Evolutionary conservation across 2,888 invertebrate genomes (phyloP), one percentile per base, ranked within the genome.

Genomic region (Diaprepes abbreviatus): DNA sequence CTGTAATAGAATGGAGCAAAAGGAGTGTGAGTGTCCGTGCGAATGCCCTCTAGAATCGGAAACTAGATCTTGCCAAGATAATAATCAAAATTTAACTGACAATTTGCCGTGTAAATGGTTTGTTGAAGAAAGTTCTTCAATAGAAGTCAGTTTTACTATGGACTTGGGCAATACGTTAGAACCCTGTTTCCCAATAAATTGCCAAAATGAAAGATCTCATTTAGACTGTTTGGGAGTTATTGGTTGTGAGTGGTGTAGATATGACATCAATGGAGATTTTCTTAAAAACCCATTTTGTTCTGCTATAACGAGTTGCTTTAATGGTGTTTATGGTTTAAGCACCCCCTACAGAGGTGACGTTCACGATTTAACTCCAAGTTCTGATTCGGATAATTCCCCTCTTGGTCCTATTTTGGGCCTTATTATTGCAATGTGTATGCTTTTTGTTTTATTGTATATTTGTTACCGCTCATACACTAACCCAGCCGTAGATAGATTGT

Each of bases 21-120:
- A 91, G 2, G 96, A 96, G 80, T 97, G 97, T 78, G 97, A 97
- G 83, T 97, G 97, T 80, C 97, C 97, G 0, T 97, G 97, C 82
- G 96, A 97, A 83, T 97, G 97, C 80, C 92, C 88, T 1, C 74
- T 85, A 64, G 79, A 80, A 72, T 72, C 79, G 24, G 79, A 79
- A 36, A 77, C 76, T n/a, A 81, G 81, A 62, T 77, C 78, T 40
- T 81, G 81, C 71, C 78, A 77, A 28, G 76, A 80, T 60, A 43
- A 21, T 33, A 66, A 71, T 57, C 48, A 62, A 28, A 80, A 77
- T 62, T 79, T 78, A 38, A 75, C 77, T 3, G 77, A 82, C 62
- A 83, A 82, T 74, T 76, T 78, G 12, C 69, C 82, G 4, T 84
- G 84, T 73, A 73, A 78, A 9, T 77, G 77, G 65, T 78, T 79